Evolutionary conservation across 2,797 vertebrate genomes (phyloP), one percentile per base, ranked within the genome.

Genomic region (Poecile montanus): DNA sequence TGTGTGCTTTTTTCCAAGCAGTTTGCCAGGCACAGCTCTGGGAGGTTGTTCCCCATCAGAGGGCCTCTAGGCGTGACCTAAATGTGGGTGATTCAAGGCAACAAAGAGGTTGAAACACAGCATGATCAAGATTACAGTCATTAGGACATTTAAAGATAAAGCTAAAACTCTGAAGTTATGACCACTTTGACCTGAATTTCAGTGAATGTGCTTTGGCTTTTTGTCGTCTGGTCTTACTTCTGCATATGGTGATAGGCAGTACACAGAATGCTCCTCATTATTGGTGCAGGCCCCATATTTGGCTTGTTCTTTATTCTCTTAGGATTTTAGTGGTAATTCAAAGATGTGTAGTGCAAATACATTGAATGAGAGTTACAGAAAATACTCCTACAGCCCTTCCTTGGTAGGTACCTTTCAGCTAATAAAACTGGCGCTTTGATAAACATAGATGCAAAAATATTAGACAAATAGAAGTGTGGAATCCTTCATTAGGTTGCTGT

Each of bases 111-210:
- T 90, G 83, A 91, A 96, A 79, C 56, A 32, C 94, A 94, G 92
- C 66, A 0, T 88, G 92, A 74, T 72, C 4, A 13, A 91, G 73
- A 93, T 97, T 96, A 53, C 63, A 89, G 73, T 88, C 73, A 96
- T 90, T 91, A 93, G 56, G 19, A 86, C 56, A 32, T 73, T 75
- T 42, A 79, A 62, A 81, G 79, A 81, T 86, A 86, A 71, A 89
- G 47, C 61, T 77, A 10, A 54, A 88, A 57, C 74, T 83, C 51
- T 56, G 9, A 92, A 78, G 51, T 88, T 94, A 58, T 9, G 42
- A 91, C 62, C 3, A 11, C 66, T 92, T 89, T 93, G 94, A 92
- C 94, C 92, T 92, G 87, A 85, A 95, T 96, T 95, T 94, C 88
- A 13, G 14, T 78, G 50, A 83, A 25, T 70, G 72, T 65, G 32